Evolutionary conservation across 2,797 vertebrate species (phyloP).

Genomic region (Tenualosa thibaudeaui): DNA sequence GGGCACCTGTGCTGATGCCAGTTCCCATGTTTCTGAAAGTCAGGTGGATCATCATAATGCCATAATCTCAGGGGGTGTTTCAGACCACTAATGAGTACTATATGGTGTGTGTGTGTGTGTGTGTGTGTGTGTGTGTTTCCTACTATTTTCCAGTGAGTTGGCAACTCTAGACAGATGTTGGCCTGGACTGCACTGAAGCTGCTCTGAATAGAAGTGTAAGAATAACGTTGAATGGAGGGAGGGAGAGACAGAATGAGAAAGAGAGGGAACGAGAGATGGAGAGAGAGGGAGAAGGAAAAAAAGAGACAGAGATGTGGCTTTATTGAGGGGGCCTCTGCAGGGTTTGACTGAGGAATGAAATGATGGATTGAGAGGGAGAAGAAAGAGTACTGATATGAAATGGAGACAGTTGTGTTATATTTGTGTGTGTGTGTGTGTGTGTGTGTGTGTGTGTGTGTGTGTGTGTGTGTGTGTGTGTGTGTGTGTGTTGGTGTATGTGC

Average conservation of each 20-base stretch:
- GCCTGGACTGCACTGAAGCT: too few relatives aligned
- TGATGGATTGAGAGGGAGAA: neutral
- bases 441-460: slow-evolving; percentile 7
- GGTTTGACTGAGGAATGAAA: neutral
- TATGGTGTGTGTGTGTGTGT: neutral
- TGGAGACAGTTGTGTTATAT: neutral
- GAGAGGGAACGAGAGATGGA: slow-evolving; percentile 15
- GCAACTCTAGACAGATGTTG: too few relatives aligned
- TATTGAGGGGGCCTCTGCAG: neutral
- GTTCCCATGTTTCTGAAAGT: neutral
- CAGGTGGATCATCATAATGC: neutral
- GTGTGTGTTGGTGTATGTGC: slow-evolving; percentile 15
- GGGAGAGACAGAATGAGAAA: slow-evolving; percentile 22
- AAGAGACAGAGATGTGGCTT: neutral
- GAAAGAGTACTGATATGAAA: too few relatives aligned
- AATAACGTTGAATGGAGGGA: neutral
- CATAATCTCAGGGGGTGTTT: neutral
- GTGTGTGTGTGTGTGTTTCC: neutral
- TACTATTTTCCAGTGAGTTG: too few relatives aligned
- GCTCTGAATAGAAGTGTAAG: too few relatives aligned
- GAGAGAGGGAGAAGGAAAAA: neutral
- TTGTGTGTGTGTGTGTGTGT: neutral
- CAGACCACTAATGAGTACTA: neutral
- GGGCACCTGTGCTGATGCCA: neutral
- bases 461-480: neutral